A percentile compares a stretch with the other conserved stretches of the same genome.
These are phyloP conservation scores for Eilema depressum DNA, from an alignment of 2,888 invertebrate genomes.

Conservation along the genomic window DNA sequence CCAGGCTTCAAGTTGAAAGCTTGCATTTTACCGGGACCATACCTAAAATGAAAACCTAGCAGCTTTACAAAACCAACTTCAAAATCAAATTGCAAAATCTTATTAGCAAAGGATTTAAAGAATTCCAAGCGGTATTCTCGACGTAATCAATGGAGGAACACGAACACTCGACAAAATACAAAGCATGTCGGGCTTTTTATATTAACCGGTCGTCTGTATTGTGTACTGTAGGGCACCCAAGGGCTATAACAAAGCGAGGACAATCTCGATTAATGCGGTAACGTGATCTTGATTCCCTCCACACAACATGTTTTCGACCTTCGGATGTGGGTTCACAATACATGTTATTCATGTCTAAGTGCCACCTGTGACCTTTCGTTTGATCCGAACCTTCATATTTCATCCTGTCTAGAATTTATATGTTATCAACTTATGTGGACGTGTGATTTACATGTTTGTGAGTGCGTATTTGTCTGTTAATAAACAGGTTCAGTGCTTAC, in stretches of 20 bases:
- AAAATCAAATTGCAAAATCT: constrained; percentile 5
- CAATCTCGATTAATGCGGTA: constrained; percentile 11
- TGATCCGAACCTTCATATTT: not conserved
- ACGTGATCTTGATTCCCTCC: not conserved
- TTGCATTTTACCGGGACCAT: not conserved
- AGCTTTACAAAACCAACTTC: not conserved
- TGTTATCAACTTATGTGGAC: not conserved
- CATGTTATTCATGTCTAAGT: not conserved
- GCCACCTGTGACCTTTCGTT: not conserved
- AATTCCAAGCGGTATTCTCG: constrained; percentile 24
- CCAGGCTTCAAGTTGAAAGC: not conserved
- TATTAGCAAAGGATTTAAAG: constrained; percentile 11
- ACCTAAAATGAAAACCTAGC: not conserved
- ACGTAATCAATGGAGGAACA: constrained; percentile 38
- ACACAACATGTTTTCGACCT: constrained; percentile 7
- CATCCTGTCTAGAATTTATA: not conserved
- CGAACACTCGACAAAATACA: constrained; percentile 44
- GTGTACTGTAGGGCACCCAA: constrained; percentile 31
- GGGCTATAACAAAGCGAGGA: not conserved
- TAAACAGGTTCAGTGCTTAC: not conserved
- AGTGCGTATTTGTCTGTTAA: not conserved
- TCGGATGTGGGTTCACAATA: not conserved
- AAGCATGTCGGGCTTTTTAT: constrained; percentile 44
- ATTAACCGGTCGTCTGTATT: constrained; percentile 37
- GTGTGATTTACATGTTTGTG: not conserved